phyloP scores from a whole-genome alignment of 1,140 invertebrate genomes.

The Aethina tumida region DNA sequence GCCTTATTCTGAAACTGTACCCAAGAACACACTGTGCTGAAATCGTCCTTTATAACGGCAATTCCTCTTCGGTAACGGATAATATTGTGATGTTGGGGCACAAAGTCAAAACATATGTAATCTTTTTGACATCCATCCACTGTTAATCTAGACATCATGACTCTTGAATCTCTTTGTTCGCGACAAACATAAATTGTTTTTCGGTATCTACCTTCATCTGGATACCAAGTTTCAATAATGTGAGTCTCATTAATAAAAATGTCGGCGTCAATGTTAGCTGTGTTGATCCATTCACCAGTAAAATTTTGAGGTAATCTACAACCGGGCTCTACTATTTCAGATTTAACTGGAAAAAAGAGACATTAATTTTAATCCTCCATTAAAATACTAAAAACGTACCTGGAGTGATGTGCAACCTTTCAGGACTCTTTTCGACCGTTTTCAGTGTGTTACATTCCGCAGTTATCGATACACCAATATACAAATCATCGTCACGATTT shows the following conservation, averaged over 20 bases:
- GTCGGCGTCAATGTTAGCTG: constrained; percentile 90
- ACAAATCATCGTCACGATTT: constrained; percentile 88
- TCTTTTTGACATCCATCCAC: constrained; percentile 97
- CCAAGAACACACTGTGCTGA: constrained; percentile 89
- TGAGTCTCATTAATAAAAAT: constrained; percentile 92
- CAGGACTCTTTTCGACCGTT: constrained; percentile 86
- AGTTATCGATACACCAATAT: constrained; percentile 82
- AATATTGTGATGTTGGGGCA: constrained; percentile 90
- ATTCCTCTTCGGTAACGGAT: constrained; percentile 84
- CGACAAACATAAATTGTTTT: constrained; percentile 91
- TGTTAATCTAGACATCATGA: constrained; percentile 91
- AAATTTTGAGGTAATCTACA: constrained; percentile 91
- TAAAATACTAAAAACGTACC: too few species aligned
- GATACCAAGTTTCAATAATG: constrained; percentile 89
- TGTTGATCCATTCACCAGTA: constrained; percentile 92
- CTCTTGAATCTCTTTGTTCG: constrained; percentile 74
- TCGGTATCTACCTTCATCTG: constrained; percentile 78
- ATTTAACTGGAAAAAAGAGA: constrained; percentile 48
- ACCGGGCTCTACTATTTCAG: constrained; percentile 79
- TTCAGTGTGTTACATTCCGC: constrained; percentile 86
- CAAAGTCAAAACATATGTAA: constrained; percentile 94
- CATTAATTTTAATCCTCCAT: constrained; percentile 7
- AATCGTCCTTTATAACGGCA: constrained; percentile 81
- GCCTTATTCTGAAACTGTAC: constrained; percentile 78
- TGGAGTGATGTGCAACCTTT: constrained; percentile 77